These are phyloP conservation scores for Ganaspis brasiliensis DNA, from an alignment of 2,888 invertebrate species.

Conservation along the genomic window DNA sequence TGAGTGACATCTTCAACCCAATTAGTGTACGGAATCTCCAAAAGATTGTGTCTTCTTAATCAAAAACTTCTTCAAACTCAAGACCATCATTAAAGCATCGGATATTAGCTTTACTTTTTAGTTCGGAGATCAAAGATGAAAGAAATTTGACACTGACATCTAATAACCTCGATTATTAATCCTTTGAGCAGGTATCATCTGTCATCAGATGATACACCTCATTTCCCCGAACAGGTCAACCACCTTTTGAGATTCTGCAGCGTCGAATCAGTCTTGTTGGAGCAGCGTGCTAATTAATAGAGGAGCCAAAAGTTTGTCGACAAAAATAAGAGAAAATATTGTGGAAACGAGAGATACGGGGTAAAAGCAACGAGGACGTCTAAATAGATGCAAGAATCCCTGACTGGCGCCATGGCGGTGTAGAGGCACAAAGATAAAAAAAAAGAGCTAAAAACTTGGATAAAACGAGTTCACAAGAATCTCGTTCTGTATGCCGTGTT, in stretches of 20 bases:
- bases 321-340: constrained; percentile 27
- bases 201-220: constrained; percentile 12
- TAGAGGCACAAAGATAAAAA: constrained; percentile 62
- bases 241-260: background rate
- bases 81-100: constrained; percentile 5
- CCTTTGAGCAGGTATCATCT: constrained; percentile 2
- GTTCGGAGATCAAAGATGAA: background rate
- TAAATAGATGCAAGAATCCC: constrained; percentile 78
- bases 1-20: background rate
- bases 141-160: constrained; percentile 28
- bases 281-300: constrained; percentile 31
- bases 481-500: constrained; percentile 6
- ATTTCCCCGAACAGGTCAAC: background rate
- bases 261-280: background rate
- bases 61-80: background rate
- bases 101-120: background rate
- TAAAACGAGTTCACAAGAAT: constrained; percentile 33
- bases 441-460: constrained; percentile 20
- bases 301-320: constrained; percentile 12
- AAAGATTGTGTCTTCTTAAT: too few species aligned
- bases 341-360: constrained; percentile 19
- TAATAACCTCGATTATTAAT: constrained; percentile 11
- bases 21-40: background rate
- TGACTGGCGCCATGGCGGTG: constrained; percentile 73
- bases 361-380: constrained; percentile 52